These are phyloP conservation scores for Acyrthosiphon pisum DNA, from an alignment of 1,140 invertebrate genomes.

Conservation along the genomic window DNA sequence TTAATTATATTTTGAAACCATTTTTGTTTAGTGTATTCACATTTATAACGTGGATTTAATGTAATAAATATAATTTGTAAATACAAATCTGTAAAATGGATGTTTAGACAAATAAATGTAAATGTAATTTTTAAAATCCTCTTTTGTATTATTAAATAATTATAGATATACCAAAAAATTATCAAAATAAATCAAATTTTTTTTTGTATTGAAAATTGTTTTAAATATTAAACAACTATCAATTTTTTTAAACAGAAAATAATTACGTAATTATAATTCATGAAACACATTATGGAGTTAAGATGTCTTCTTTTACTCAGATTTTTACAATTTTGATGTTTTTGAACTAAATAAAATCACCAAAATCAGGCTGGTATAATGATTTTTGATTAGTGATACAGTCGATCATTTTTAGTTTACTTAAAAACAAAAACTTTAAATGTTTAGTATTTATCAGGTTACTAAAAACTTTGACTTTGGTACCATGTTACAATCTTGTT, in stretches of 20 bases:
- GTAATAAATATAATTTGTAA: neutral
- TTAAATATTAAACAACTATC: neutral
- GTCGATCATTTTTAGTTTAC: neutral
- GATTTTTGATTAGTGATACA: neutral
- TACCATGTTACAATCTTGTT: neutral
- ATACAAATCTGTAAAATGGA: neutral
- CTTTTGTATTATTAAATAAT: neutral
- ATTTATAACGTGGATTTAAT: neutral
- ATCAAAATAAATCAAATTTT: neutral
- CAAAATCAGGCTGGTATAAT: neutral
- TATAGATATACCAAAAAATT: neutral
- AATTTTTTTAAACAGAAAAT: neutral
- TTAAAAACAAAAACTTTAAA: neutral
- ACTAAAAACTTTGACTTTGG: neutral
- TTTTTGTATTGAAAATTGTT: neutral
- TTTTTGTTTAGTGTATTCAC: neutral
- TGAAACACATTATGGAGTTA: neutral
- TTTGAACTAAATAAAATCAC: neutral
- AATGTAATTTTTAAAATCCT: neutral
- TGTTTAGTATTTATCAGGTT: neutral
- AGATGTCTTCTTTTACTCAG: neutral
- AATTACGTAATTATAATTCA: neutral
- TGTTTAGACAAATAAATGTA: neutral
- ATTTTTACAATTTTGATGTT: neutral
- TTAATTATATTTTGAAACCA: conserved; percentile 20